These are phyloP conservation scores for Xiphorhynchus elegans DNA, from an alignment of 2,113 vertebrate species.

Conservation along the genomic window DNA sequence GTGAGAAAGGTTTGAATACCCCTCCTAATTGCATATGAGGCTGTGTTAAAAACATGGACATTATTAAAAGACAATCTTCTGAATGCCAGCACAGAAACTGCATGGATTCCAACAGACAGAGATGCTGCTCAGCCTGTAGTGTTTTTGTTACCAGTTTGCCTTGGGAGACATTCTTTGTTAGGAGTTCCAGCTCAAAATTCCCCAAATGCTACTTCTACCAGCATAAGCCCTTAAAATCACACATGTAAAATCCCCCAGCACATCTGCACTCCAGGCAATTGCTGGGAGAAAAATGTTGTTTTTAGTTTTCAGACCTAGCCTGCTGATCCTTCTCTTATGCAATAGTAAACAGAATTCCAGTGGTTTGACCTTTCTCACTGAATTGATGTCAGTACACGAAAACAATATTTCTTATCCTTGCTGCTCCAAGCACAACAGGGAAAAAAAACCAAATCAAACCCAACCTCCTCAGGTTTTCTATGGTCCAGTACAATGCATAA, in stretches of 20 bases:
- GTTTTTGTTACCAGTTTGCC: background rate
- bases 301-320: background rate
- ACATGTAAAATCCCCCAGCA: background rate
- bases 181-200: background rate
- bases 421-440: background rate
- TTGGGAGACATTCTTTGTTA: background rate
- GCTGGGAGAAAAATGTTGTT: background rate
- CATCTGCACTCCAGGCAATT: background rate
- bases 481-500: background rate
- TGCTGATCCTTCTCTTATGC: slow-evolving; percentile 1
- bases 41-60: background rate
- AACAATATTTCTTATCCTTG: slow-evolving; percentile 28
- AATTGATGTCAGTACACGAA: slow-evolving; percentile 36
- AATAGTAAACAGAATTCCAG: slow-evolving; percentile 40
- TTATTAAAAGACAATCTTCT: background rate
- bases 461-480: background rate
- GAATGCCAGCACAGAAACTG: background rate
- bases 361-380: slow-evolving; percentile 51
- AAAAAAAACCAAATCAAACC: background rate
- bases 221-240: background rate
- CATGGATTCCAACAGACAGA: background rate
- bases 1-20: background rate
- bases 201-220: background rate
- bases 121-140: background rate
- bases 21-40: background rate